Base-by-base conservation (phyloP, 1,140 invertebrate genomes). In the Nasonia vitripennis region DNA sequence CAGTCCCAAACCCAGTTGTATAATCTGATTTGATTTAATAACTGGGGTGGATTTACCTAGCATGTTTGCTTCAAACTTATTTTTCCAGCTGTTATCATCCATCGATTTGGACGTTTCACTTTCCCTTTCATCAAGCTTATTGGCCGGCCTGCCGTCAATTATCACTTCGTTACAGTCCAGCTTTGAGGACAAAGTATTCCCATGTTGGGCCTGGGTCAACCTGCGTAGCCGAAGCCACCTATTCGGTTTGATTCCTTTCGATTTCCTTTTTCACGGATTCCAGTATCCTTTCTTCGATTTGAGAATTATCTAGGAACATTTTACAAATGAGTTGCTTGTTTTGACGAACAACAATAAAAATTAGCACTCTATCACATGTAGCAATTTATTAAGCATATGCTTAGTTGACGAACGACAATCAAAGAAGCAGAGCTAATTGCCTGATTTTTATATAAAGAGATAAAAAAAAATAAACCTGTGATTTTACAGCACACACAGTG, bases 361-460 rank as follows among this genome's bases (percentile, higher is more conserved):
- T 20, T 7, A 67, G 62, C n/a, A 20, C 20, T 67, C 11, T 67
- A 7, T 67, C 62, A 67, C 62, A 6, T 67, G 62, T 67, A n/a
- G 62, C 62, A 67, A 67, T 67, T 20, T 67, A 23, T 67, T 67
- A 67, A 67, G 4, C 5, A 20, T 37, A 5, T 67, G n/a, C 20
- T 67, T 23, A 67, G n/a, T 67, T 67, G n/a, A 67, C 62, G 62
- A 67, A 67, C 62, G 4, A 67, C 62, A 67, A 67, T 67, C n/a
- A 67, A 67, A 7, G 5, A 67, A 67, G 62, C 20, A 67, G 1
- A n/a, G 62, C n/a, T 67, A 20, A 67, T 67, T 67, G 62, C 62
- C n/a, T 67, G n/a, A 67, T 67, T 67, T 67, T 45, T 45, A 45
- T 41, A 41, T 41, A 45, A 45, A 45, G 41, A 5, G 37, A 41